Evolutionary conservation across 2,797 vertebrate genomes (phyloP).

Genomic region (Enteromius trimaculatus): DNA sequence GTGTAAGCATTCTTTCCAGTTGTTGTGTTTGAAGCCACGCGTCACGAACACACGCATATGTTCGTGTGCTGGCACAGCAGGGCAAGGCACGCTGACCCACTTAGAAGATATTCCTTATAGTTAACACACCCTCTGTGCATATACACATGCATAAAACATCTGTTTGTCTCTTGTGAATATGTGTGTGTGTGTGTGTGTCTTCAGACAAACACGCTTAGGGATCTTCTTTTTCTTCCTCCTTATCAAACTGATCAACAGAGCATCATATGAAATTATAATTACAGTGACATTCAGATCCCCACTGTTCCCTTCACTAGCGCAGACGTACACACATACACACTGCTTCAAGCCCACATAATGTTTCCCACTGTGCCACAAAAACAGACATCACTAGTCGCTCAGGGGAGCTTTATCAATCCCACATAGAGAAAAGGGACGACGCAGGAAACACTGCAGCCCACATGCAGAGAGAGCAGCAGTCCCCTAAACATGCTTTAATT

Average conservation of each 20-base stretch:
- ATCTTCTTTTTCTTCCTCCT: slow-evolving; percentile 33
- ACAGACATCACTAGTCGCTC: slow-evolving; percentile 49
- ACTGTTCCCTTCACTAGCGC: slow-evolving; percentile 31
- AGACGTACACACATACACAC: slow-evolving; percentile 6
- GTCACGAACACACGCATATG: background rate
- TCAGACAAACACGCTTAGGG: background rate
- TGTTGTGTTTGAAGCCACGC: background rate
- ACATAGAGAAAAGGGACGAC: slow-evolving; percentile 27
- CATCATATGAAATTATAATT: slow-evolving; percentile 49
- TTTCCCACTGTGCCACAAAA: slow-evolving; percentile 47
- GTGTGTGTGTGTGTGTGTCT: slow-evolving; percentile 11
- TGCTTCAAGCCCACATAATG: slow-evolving; percentile 39
- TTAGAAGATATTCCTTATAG: slow-evolving; percentile 23
- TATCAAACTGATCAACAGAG: slow-evolving; percentile 45
- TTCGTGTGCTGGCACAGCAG: slow-evolving; percentile 1
- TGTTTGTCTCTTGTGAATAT: slow-evolving; percentile 16
- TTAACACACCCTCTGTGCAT: slow-evolving; percentile 8
- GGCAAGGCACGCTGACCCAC: slow-evolving; percentile 8
- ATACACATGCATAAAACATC: slow-evolving; percentile 23
- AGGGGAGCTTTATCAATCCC: slow-evolving; percentile 47
- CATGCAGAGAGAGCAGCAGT: slow-evolving; percentile 28
- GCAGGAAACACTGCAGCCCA: slow-evolving; percentile 27
- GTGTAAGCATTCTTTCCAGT: background rate
- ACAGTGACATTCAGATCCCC: slow-evolving; percentile 42
- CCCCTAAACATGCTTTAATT: slow-evolving; percentile 42